These are phyloP conservation scores for Odocoileus virginianus DNA, from an alignment of 2,113 vertebrate species.

Conservation along the genomic window DNA sequence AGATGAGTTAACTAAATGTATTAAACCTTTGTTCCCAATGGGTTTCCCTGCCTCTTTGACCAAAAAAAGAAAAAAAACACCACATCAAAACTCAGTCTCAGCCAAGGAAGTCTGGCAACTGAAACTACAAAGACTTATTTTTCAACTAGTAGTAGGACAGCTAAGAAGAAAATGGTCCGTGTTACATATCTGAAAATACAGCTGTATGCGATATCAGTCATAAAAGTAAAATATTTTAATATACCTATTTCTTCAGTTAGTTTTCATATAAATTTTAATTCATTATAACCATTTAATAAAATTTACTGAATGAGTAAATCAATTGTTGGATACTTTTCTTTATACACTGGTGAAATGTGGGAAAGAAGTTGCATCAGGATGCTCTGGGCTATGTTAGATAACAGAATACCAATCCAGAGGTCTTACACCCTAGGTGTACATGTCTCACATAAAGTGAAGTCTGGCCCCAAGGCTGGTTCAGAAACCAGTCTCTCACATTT, in stretches of 20 bases:
- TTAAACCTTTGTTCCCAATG: neutral
- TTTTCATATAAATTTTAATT: slow-evolving; percentile 42
- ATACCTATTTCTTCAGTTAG: neutral
- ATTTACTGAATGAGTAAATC: neutral
- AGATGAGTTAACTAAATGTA: neutral
- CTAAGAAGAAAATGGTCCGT: neutral
- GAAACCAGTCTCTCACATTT: neutral
- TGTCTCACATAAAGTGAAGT: neutral
- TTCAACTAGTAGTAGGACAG: neutral
- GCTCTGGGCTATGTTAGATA: neutral
- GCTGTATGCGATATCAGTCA: neutral
- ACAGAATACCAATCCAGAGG: neutral
- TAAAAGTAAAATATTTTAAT: neutral
- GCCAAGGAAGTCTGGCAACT: neutral
- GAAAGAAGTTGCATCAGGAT: neutral
- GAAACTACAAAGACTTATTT: slow-evolving; percentile 13
- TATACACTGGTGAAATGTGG: neutral
- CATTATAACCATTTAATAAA: slow-evolving; percentile 15
- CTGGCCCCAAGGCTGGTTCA: neutral
- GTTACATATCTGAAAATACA: neutral
- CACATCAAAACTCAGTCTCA: neutral
- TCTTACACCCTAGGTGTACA: neutral
- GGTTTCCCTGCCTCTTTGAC: neutral
- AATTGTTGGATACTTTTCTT: neutral
- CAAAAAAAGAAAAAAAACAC: neutral